Evolutionary conservation across 2,797 vertebrate species (phyloP).

Genomic region (Clarias laeviceps): DNA sequence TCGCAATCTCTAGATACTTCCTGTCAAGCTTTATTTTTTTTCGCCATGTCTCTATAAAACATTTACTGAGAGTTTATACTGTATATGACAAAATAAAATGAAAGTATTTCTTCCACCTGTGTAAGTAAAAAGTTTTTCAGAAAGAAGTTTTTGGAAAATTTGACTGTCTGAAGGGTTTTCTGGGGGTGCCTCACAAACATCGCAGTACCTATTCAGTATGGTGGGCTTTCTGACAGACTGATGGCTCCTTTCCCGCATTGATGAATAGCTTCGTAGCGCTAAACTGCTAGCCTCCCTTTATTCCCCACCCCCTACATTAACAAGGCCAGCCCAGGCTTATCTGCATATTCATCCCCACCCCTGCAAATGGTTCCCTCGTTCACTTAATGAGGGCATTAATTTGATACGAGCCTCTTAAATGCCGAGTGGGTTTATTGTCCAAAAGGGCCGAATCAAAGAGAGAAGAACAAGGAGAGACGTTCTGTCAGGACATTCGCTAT

Average conservation of each 20-base stretch:
- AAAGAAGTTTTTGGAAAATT: neutral
- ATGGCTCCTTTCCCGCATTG: slow-evolving; percentile 46
- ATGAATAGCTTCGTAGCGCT: slow-evolving; percentile 47
- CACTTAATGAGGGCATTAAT: slow-evolving; percentile 61
- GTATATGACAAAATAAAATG: neutral
- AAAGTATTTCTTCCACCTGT: neutral
- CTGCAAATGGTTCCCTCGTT: slow-evolving; percentile 53
- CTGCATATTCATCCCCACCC: slow-evolving; percentile 53
- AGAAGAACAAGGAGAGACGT: neutral
- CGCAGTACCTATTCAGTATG: neutral
- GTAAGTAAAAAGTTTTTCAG: neutral
- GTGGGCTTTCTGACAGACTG: slow-evolving; percentile 37
- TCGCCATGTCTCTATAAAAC: no score
- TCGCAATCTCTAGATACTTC: no score
- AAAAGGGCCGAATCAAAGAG: neutral
- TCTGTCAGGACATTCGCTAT: neutral
- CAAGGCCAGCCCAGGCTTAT: slow-evolving; percentile 51
- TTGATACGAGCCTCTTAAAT: slow-evolving; percentile 55
- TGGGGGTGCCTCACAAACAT: neutral
- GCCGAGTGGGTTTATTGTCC: slow-evolving; percentile 23
- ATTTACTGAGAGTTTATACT: no score
- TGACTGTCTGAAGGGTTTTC: neutral
- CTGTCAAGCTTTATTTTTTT: no score
- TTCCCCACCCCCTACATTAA: slow-evolving; percentile 57
- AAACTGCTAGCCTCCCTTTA: slow-evolving; percentile 42